phyloP scores from a whole-genome alignment of 2,113 vertebrate genomes.

The Syrrhaptes paradoxus region DNA sequence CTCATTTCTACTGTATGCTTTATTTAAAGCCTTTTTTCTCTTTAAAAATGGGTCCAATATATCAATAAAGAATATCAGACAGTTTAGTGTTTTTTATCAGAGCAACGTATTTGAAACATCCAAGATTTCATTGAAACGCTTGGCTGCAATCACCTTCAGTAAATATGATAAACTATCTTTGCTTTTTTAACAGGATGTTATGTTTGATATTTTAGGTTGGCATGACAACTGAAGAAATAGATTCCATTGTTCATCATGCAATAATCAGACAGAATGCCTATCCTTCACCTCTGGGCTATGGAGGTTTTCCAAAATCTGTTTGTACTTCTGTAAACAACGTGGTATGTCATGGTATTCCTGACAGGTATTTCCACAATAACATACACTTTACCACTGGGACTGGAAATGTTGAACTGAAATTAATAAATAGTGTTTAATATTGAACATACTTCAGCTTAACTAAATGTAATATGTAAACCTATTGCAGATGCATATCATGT shows the following conservation, averaged over 20 bases:
- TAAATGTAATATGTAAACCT: neutral
- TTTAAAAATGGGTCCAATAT: neutral
- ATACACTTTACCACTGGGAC: constrained; percentile 52
- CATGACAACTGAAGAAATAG: constrained; percentile 98
- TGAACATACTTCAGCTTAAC: constrained; percentile 42
- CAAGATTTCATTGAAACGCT: neutral
- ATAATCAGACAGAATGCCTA: constrained; percentile 91
- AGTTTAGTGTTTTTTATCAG: constrained; percentile 4
- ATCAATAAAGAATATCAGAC: neutral
- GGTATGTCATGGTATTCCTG: constrained; percentile 91
- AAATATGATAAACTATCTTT: constrained; percentile 54
- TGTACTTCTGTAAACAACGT: constrained; percentile 92
- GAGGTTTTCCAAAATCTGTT: constrained; percentile 93
- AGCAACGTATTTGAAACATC: constrained; percentile 1
- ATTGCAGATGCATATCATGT: constrained; percentile 19
- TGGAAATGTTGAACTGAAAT: constrained; percentile 56
- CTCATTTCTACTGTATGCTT: neutral
- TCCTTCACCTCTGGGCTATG: constrained; percentile 93
- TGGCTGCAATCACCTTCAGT: constrained; percentile 17
- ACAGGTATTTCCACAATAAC: constrained; percentile 85
- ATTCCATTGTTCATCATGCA: constrained; percentile 94
- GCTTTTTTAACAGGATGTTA: constrained; percentile 62
- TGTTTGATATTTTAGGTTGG: constrained; percentile 87
- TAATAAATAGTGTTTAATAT: constrained; percentile 28
- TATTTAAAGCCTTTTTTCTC: neutral